phyloP scores from a whole-genome alignment of 2,888 invertebrate species.

The Dicycla oo region DNA sequence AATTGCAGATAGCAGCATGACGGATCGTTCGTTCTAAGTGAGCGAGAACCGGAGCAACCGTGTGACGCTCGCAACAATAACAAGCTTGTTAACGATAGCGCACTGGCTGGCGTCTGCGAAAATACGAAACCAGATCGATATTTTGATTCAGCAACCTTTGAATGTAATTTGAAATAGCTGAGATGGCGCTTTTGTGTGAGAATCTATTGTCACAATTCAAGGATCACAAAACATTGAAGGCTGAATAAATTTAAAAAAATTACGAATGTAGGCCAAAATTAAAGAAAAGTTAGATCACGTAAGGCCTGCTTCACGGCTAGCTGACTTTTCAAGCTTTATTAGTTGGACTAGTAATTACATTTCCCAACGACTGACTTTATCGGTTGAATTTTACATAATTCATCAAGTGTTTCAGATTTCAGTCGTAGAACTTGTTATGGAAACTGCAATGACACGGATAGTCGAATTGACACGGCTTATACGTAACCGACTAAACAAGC shows the following conservation, averaged over 20 bases:
- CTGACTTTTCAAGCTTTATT: constrained; percentile 29
- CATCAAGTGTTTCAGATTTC: constrained; percentile 48
- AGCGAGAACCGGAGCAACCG: constrained; percentile 63
- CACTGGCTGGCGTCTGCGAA: constrained; percentile 62
- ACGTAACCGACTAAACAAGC: constrained; percentile 44
- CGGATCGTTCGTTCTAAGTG: constrained; percentile 68
- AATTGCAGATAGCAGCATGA: constrained; percentile 78
- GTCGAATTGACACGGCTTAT: constrained; percentile 59
- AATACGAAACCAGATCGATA: constrained; percentile 58
- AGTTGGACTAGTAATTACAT: constrained; percentile 21
- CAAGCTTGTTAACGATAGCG: constrained; percentile 70
- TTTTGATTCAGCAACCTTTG: constrained; percentile 32
- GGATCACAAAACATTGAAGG: neutral
- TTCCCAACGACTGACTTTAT: constrained; percentile 42
- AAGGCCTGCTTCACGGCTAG: constrained; percentile 14
- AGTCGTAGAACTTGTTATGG: constrained; percentile 48
- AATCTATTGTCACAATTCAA: constrained; percentile 12
- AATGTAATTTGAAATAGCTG: constrained; percentile 26
- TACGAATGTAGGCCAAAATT: constrained; percentile 5
- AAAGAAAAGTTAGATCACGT: constrained; percentile 8
- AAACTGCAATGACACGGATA: constrained; percentile 47
- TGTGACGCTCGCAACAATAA: constrained; percentile 67
- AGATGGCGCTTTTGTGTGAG: constrained; percentile 18
- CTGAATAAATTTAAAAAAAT: constrained; percentile 7
- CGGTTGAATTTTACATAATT: constrained; percentile 54